Evolutionary conservation across 1,140 invertebrate species (phyloP).

Genomic region (Dolichoris vasculosae): DNA sequence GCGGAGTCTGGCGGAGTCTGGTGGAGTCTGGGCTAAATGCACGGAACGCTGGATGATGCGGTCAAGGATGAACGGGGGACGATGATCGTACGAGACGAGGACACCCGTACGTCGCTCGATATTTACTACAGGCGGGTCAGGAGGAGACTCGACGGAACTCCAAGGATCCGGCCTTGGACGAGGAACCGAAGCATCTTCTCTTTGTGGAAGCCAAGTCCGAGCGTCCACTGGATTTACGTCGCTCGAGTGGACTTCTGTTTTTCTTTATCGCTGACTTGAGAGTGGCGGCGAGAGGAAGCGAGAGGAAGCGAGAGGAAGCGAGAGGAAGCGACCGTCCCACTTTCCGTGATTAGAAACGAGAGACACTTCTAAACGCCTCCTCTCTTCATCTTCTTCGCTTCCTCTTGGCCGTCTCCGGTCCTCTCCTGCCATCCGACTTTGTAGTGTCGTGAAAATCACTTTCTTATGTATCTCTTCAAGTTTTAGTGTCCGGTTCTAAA

Average conservation of each 20-base stretch:
- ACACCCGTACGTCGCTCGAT: not conserved
- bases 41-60: not conserved
- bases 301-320: conserved; percentile 21
- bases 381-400: not conserved
- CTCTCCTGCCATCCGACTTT: too few relatives aligned
- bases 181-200: not conserved
- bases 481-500: not conserved
- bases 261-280: conserved; percentile 1
- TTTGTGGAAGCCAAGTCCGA: not conserved
- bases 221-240: not conserved
- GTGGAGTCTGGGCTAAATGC: conserved; percentile 4
- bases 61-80: not conserved
- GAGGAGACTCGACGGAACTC: not conserved
- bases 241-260: not conserved
- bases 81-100: not conserved
- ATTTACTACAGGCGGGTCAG: not conserved
- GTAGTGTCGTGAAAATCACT: not conserved
- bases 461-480: not conserved
- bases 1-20: not conserved
- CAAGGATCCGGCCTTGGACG: not conserved
- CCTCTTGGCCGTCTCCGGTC: not conserved
- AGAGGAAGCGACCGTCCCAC: not conserved
- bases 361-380: not conserved
- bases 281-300: conserved; percentile 19
- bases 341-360: not conserved